Evolutionary conservation across 1,140 invertebrate species (phyloP).

Genomic region (Drosophila carrolli): DNA sequence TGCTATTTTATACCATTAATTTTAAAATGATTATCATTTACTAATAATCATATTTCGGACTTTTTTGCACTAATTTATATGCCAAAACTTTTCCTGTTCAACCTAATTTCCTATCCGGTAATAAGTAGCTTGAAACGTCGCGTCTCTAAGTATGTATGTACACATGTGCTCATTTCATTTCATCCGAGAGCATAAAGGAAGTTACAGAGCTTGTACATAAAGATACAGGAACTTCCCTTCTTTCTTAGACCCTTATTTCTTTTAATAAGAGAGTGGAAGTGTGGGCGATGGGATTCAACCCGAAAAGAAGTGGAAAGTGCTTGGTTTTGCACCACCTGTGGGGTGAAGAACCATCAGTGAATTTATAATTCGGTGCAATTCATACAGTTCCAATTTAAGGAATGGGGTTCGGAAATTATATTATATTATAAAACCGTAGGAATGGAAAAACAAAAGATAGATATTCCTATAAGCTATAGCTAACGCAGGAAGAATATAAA

Average conservation of each 20-base stretch:
- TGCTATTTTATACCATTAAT: no score
- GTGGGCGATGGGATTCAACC: background rate
- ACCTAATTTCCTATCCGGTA: constrained; percentile 34
- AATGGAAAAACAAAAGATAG: background rate
- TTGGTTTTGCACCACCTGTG: background rate
- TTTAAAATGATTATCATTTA: no score
- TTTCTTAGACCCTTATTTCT: constrained; percentile 19
- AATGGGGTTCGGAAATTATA: background rate
- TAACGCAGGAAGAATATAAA: no score
- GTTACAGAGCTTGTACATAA: constrained; percentile 29
- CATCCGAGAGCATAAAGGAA: constrained; percentile 13
- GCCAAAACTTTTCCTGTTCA: background rate
- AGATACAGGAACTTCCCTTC: constrained; percentile 25
- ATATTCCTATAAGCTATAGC: no score
- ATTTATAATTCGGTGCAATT: background rate
- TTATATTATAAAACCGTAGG: background rate
- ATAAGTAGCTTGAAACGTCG: constrained; percentile 6
- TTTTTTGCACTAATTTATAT: no score
- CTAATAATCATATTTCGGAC: no score
- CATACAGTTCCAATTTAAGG: background rate
- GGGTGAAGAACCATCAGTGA: background rate
- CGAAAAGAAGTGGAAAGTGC: background rate
- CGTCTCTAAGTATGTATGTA: constrained; percentile 36
- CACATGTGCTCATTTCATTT: constrained; percentile 34
- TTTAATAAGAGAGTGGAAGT: constrained; percentile 21